Base-by-base conservation (phyloP, 2,113 vertebrate species). In the Dasyornis broadbenti region DNA sequence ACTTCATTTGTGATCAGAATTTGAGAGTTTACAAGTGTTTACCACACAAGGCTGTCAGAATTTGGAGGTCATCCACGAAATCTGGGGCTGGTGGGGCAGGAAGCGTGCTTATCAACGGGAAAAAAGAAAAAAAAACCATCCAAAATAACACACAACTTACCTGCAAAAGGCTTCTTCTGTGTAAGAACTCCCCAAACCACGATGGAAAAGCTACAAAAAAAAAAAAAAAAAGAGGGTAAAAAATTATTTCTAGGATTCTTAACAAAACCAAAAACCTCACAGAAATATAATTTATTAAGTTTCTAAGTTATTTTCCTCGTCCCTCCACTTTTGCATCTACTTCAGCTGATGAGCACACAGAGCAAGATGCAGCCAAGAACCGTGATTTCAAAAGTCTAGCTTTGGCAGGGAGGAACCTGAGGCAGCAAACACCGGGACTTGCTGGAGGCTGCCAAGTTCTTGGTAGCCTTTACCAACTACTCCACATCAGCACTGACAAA, bases 181-280 rank as follows among this genome's bases (percentile, higher is more conserved):
- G 99, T 99, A 65, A 99, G 99, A 92, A 99, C 98, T 6, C 99
- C 99, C 99, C 99, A 99, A 96, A 99, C 98, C 37, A 99, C 99
- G 0, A 99, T 99, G 68, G 99, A 98, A 88, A 99, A 99, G 96
- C 99, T 99, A 96, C 11, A 56, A 98, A 96, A 98, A 96, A 49
- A 75, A 60, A 83, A 11, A 37, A 94, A 92, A 57, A 37, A 94
- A 92, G 54, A 20, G 1, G 10, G 7, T 23, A 33, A 6, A 11
- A 9, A 16, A 23, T 18, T 7, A 89, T 11, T 75, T 59, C 7
- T 75, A 73, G 12, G 39, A 5, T 0, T 3, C 11, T 49, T 75
- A 20, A 23, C 22, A 57, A 19, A 59, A 15, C 14, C 1, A 21
- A 56, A 83, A 54, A 63, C 3, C 11, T 76, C 30, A 50, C 2